Conservation (phyloP, 2,113 vertebrate genomes). For the Hypocryptadius cinnamomeus region DNA sequence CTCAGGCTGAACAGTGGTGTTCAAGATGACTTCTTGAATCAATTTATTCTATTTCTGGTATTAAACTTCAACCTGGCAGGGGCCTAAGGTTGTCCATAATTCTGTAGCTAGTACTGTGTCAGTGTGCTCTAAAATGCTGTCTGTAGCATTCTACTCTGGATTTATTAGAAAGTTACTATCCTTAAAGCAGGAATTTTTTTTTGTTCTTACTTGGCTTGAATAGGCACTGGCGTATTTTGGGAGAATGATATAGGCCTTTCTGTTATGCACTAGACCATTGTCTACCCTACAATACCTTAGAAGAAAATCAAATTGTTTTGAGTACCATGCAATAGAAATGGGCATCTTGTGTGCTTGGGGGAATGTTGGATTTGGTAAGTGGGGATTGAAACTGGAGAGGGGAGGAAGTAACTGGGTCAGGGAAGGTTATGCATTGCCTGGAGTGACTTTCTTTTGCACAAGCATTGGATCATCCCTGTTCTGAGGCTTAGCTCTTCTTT, state of each 20-base stretch:
- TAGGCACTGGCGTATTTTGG: not conserved
- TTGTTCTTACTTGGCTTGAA: not conserved
- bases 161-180: constrained; percentile 35
- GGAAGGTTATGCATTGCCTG: constrained; percentile 1
- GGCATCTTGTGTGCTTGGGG: not conserved
- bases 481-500: constrained; percentile 25
- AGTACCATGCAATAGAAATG: not conserved
- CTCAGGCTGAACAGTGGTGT: constrained; percentile 40
- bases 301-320: not conserved
- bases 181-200: not conserved
- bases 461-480: not conserved
- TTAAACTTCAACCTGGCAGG: constrained; percentile 46
- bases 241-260: not conserved
- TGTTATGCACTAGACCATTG: not conserved
- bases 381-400: not conserved
- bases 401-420: not conserved
- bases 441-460: not conserved
- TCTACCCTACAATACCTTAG: not conserved
- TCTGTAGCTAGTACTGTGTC: constrained; percentile 25
- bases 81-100: constrained; percentile 18
- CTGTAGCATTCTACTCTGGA: constrained; percentile 1
- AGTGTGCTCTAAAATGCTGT: constrained; percentile 42
- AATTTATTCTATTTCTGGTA: constrained; percentile 62
- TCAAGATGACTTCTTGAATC: constrained; percentile 58
- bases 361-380: not conserved